phyloP scores from a whole-genome alignment of 2,113 vertebrate species.

The Anser cygnoides region DNA sequence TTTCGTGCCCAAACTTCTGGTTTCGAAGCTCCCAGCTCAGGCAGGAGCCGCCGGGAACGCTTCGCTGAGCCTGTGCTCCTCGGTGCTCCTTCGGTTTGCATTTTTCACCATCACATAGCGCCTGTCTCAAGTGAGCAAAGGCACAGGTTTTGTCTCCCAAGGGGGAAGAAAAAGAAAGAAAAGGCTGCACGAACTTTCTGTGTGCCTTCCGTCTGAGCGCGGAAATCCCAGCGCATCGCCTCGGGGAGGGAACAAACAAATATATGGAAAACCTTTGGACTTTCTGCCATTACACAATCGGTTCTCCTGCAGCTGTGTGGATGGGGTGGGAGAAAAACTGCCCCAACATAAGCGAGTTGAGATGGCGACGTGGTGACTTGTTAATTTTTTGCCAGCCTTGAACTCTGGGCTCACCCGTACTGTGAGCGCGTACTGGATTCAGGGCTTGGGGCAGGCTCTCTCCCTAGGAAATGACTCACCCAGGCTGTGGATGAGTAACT shows the following conservation, averaged over 20 bases:
- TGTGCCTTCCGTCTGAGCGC: no score
- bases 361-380: accelerated
- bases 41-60: background rate
- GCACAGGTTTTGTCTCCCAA: no score
- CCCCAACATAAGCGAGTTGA: accelerated
- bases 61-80: background rate
- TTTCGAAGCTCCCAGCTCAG: no score
- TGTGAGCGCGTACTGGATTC: background rate
- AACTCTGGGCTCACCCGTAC: accelerated
- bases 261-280: background rate
- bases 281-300: background rate
- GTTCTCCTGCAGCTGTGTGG: background rate
- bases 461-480: background rate
- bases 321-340: accelerated
- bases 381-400: background rate
- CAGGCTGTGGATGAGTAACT: background rate
- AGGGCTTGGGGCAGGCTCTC: background rate
- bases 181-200: background rate
- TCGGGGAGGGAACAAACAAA: accelerated
- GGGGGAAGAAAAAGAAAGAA: background rate
- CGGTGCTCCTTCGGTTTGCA: background rate
- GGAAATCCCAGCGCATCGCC: background rate
- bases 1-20: no score
- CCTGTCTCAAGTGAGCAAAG: accelerated
- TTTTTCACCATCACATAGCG: background rate